Conservation (phyloP, 2,113 vertebrate genomes). For the Pithys albifrons region DNA sequence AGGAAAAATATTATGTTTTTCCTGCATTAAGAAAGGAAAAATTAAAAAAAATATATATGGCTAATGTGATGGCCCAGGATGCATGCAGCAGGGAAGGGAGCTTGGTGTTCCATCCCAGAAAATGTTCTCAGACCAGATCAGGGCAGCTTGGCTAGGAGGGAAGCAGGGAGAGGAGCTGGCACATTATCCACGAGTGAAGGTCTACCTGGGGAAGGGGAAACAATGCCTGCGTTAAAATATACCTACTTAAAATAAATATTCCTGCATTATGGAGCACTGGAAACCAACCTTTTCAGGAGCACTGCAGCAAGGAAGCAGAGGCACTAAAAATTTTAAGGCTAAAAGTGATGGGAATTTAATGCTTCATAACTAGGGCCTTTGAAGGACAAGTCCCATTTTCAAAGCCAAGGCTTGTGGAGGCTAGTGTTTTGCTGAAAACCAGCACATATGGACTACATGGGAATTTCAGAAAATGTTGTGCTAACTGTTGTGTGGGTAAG, state of each 20-base stretch:
- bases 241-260: neutral
- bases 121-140: neutral
- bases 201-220: neutral
- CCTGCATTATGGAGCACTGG: neutral
- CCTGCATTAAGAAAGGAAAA: neutral
- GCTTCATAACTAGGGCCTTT: neutral
- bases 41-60: neutral
- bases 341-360: neutral
- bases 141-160: accelerated
- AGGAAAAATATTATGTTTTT: neutral
- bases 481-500: neutral
- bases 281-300: neutral
- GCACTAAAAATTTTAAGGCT: neutral
- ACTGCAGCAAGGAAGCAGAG: neutral
- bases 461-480: neutral
- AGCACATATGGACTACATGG: neutral
- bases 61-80: neutral
- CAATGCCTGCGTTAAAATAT: neutral
- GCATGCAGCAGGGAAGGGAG: neutral
- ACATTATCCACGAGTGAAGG: accelerated
- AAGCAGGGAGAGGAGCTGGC: neutral
- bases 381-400: neutral
- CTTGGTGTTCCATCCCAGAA: neutral
- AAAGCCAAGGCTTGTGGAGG: neutral
- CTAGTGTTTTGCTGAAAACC: neutral